Base-by-base conservation (phyloP, 2,113 vertebrate species). In the Toxotes jaculatrix region DNA sequence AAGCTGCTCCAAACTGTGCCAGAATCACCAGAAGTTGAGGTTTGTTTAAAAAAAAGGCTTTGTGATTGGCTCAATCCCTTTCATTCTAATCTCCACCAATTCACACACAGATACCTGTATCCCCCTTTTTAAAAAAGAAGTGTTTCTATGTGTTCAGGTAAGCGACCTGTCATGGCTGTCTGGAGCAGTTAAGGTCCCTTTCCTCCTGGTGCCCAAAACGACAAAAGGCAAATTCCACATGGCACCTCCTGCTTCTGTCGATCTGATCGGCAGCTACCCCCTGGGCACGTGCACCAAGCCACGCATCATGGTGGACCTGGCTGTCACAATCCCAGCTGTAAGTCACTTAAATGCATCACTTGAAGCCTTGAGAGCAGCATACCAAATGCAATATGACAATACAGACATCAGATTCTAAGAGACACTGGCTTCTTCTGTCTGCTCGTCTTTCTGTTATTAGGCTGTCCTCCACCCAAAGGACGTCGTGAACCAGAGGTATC, bases 201-300 rank as follows among this genome's bases (percentile, higher is more conserved):
- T 99, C 75, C 93, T 97, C 76, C 94, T 97, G 79, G 86, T 97
- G 53, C 97, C 97, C 0, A 96, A 96, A 87, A 53, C n/a, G 0
- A 93, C 96, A 61, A 98, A 98, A 88, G 97, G 98, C 21, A 96
- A 84, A 74, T 99, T 99, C 91, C 92, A 83, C 74, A 98, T 98
- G 42, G 69, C 95, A 16, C 95, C 97, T 1, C 98, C 97, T 0
- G 55, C 93, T 0, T 95, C 96, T 38, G 69, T 99, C 49, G 95
- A 94, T 27, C 88, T 98, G 78, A 96, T 99, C 21, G 98, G 98
- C 64, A 99, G 98, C 93, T 99, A 98, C 86, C 96, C 97, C 2
- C 91, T 99, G 83, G 97, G 96, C 53, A 99, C 96, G 23, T 98
- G 97, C 62, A 84, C 95, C 59, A 98, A 96, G 74, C 98, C 98